These are phyloP conservation scores for Seira ritae DNA, from an alignment of 2,888 invertebrate species.

Conservation along the genomic window DNA sequence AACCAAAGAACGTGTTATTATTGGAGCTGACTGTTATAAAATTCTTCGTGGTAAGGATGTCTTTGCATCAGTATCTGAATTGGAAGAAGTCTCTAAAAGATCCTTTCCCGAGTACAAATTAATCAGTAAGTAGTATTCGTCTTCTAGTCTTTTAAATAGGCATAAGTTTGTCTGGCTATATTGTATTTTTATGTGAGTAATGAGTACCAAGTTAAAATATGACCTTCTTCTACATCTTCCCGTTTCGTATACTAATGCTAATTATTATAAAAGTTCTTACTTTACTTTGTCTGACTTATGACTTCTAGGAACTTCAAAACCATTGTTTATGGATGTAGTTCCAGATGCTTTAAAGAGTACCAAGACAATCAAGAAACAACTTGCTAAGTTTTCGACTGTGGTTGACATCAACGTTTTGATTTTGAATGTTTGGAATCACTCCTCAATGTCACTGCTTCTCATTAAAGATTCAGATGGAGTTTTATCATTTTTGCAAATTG, in stretches of 20 bases:
- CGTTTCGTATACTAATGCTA: too few relatives aligned
- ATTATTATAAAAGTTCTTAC: too few relatives aligned
- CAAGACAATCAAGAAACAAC: neutral
- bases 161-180: too few relatives aligned
- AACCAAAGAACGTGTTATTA: neutral
- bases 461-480: constrained; percentile 28
- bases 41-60: neutral
- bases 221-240: too few relatives aligned
- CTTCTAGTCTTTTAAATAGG: too few relatives aligned
- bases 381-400: neutral
- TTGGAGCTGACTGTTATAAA: constrained; percentile 27
- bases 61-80: neutral
- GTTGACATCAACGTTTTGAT: constrained; percentile 4
- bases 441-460: neutral
- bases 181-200: too few relatives aligned
- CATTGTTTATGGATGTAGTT: constrained; percentile 17
- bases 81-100: too few relatives aligned
- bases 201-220: too few relatives aligned
- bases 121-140: too few relatives aligned
- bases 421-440: constrained; percentile 1
- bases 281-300: too few relatives aligned
- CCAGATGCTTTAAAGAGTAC: constrained; percentile 23
- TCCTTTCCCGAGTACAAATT: too few relatives aligned
- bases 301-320: neutral
- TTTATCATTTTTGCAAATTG: constrained; percentile 9